A percentile compares a stretch with the other conserved stretches of the same genome.
Evolutionary conservation across 2,888 invertebrate species (phyloP).

Genomic region (Acrobasis suavella): DNA sequence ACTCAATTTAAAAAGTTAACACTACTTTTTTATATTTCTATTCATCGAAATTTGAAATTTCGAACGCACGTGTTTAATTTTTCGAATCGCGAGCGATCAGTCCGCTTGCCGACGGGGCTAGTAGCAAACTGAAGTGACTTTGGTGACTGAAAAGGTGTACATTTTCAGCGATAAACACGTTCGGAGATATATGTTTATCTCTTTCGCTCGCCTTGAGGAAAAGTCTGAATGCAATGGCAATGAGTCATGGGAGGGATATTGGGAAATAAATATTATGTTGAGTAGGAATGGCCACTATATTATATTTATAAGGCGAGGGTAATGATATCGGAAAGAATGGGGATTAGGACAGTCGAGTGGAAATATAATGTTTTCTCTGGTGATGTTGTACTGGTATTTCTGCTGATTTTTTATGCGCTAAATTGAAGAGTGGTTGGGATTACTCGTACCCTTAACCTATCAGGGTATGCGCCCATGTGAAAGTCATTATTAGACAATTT

Average conservation of each 20-base stretch:
- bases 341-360: not conserved
- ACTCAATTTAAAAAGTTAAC: constrained; percentile 24
- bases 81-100: constrained; percentile 1
- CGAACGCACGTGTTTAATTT: constrained; percentile 25
- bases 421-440: too few relatives aligned
- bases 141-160: constrained; percentile 22
- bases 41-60: constrained; percentile 18
- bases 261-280: constrained; percentile 19
- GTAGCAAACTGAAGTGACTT: constrained; percentile 16
- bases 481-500: not conserved
- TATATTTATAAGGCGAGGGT: constrained; percentile 2
- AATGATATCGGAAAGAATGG: not conserved
- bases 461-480: not conserved
- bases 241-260: constrained; percentile 19
- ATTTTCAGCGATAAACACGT: constrained; percentile 21
- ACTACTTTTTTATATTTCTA: not conserved
- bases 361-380: not conserved
- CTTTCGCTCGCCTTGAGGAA: constrained; percentile 21
- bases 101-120: not conserved
- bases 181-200: constrained; percentile 9
- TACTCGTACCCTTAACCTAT: too few relatives aligned
- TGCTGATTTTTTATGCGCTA: too few relatives aligned
- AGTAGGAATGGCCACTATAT: constrained; percentile 2
- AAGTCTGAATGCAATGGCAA: constrained; percentile 20
- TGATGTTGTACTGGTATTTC: too few relatives aligned